Percentiles rank a stretch among this genome's conserved stretches.
These are phyloP conservation scores for Solenopsis fugax DNA, from an alignment of 1,140 invertebrate species.

Conservation along the genomic window DNA sequence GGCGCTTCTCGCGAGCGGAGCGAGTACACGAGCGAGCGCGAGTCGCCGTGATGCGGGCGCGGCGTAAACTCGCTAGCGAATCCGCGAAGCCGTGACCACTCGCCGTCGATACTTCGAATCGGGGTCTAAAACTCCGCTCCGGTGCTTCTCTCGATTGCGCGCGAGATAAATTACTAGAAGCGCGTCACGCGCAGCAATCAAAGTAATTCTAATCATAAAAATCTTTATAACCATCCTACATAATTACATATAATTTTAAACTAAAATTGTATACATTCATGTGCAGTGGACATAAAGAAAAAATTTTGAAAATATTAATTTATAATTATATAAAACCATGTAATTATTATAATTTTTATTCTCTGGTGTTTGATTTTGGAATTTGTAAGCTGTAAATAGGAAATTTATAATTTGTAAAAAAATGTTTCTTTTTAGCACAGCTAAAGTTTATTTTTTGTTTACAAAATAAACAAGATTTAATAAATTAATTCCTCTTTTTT, in stretches of 20 bases:
- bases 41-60: neutral
- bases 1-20: neutral
- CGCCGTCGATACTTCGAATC: too few species aligned
- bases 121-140: too few species aligned
- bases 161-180: neutral
- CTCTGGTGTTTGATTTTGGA: too few species aligned
- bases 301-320: too few species aligned
- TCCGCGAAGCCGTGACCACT: neutral
- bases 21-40: neutral
- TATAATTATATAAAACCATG: too few species aligned
- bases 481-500: slow-evolving; percentile 37
- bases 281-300: too few species aligned
- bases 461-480: slow-evolving; percentile 42
- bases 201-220: neutral
- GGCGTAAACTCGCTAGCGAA: neutral
- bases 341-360: too few species aligned
- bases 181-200: neutral
- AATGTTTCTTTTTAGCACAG: neutral
- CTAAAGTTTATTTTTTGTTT: slow-evolving; percentile 16
- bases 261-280: too few species aligned
- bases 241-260: too few species aligned
- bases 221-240: neutral
- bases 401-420: too few species aligned
- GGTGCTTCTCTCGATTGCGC: neutral
- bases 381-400: too few species aligned